Evolutionary conservation across 1,140 invertebrate genomes (phyloP).

Genomic region (Luehdorfia chinensis): DNA sequence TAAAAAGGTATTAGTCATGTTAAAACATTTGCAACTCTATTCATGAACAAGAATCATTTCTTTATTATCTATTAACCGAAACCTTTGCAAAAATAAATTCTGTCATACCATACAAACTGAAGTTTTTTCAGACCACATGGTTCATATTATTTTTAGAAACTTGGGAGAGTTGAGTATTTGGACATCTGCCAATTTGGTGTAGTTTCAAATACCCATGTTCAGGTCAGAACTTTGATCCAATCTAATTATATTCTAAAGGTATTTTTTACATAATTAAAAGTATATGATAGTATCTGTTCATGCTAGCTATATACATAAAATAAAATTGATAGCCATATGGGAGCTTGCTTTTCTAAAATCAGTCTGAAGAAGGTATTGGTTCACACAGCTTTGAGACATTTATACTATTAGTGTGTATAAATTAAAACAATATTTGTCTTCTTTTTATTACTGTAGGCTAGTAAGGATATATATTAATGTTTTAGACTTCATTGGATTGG

Average conservation of each 20-base stretch:
- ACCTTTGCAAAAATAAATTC: neutral
- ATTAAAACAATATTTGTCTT: conserved; percentile 8
- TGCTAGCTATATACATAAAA: conserved; percentile 1
- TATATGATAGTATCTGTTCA: neutral
- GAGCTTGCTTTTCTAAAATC: conserved; percentile 70
- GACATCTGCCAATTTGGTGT: conserved; percentile 52
- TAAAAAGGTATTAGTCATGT: too few species aligned
- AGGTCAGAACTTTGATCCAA: conserved; percentile 12
- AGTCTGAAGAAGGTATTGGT: conserved; percentile 58
- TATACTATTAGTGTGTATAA: too few species aligned
- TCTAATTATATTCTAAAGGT: conserved; percentile 9
- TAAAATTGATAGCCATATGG: conserved; percentile 43
- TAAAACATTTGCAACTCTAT: too few species aligned
- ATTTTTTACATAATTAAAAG: conserved; percentile 4
- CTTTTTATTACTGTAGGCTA: neutral
- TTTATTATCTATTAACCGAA: conserved; percentile 3
- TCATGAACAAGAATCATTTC: too few species aligned
- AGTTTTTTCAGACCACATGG: conserved; percentile 49
- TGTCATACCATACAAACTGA: conserved; percentile 33
- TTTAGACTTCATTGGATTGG: conserved; percentile 75
- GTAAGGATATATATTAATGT: conserved; percentile 25
- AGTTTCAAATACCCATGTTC: conserved; percentile 15
- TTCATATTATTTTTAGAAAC: conserved; percentile 61
- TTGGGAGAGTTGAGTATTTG: conserved; percentile 45
- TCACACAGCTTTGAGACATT: conserved; percentile 7